Evolutionary conservation across 2,797 vertebrate genomes (phyloP), one percentile per base, ranked within the genome.

Genomic region (Lutjanus campechanus): DNA sequence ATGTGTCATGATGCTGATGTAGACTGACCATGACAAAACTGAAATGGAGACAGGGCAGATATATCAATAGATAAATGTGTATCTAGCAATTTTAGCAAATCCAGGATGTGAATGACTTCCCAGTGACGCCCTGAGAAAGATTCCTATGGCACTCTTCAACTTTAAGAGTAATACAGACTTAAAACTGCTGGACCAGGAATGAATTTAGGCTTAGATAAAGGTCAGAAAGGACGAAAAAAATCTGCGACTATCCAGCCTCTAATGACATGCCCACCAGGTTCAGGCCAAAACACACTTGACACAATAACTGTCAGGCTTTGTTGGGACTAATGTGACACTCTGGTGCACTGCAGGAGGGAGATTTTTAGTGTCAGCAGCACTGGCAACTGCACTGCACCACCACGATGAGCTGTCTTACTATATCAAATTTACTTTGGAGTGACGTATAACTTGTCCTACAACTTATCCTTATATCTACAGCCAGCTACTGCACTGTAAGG

Each of bases 311-410:
- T 46, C 55, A 16, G 74, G 59, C 25, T 36, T 5, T 41, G 63
- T 67, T 36, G 59, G 7, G 56, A 63, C 60, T 71, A 47, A 56
- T 64, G 15, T 73, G 72, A 59, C 69, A 29, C 44, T 59, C 61
- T 10, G 75, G 12, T 77, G 64, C 54, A 60, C 79, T 87, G 83
- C 77, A 78, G 84, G 58, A 70, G 54, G 20, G 51, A 78, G 60
- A 55, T 54, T n/a, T 69, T 82, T 55, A 1, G 59, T 53, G 66
- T 85, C 83, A 85, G 80, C 80, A 78, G 66, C 63, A 53, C 63
- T 19, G 54, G 11, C 40, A 54, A 29, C 86, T 80, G 83, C 81
- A 85, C 64, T 89, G 87, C 85, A 84, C 54, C 82, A 86, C 68
- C 3, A 44, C 64, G 51, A 53, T 8, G 49, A 73, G 19, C 41